Evolutionary conservation across 1,140 invertebrate species (phyloP).

Genomic region (Oryzaephilus surinamensis): DNA sequence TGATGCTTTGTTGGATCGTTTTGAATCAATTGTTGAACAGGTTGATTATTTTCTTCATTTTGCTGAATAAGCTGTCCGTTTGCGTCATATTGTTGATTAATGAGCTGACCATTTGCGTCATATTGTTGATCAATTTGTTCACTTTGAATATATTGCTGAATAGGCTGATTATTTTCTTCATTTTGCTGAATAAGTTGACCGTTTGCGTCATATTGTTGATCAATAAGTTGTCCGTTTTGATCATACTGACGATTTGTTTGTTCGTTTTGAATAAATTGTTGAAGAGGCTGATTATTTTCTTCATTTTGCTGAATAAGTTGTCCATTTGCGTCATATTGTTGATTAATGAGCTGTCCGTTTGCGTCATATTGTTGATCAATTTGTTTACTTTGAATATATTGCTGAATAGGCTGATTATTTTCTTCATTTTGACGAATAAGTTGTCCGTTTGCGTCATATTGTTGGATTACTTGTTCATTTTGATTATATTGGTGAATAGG

Average conservation of each 20-base stretch:
- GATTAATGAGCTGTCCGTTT: background rate
- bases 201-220: constrained; percentile 7
- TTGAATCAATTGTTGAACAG: background rate
- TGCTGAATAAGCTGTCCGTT: constrained; percentile 1
- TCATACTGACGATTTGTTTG: constrained; percentile 1
- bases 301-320: constrained; percentile 5
- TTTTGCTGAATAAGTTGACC: constrained; percentile 4
- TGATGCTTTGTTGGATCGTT: constrained; percentile 1
- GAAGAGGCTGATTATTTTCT: background rate
- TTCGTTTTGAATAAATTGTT: constrained; percentile 1
- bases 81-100: constrained; percentile 5
- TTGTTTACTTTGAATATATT: constrained; percentile 10
- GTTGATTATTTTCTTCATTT: background rate
- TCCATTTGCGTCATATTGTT: constrained; percentile 9
- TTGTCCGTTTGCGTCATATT: constrained; percentile 7
- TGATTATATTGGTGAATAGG: constrained; percentile 5
- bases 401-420: constrained; percentile 6
- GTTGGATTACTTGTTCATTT: constrained; percentile 4
- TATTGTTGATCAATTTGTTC: background rate
- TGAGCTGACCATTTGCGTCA: background rate
- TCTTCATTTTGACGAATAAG: constrained; percentile 8
- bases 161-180: constrained; percentile 2
- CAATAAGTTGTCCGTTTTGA: background rate
- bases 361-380: constrained; percentile 6
- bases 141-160: no score